A percentile compares a stretch with the other conserved stretches of the same genome.
These are phyloP conservation scores for Sorex fumeus DNA, from an alignment of 2,113 vertebrate species.

Conservation along the genomic window DNA sequence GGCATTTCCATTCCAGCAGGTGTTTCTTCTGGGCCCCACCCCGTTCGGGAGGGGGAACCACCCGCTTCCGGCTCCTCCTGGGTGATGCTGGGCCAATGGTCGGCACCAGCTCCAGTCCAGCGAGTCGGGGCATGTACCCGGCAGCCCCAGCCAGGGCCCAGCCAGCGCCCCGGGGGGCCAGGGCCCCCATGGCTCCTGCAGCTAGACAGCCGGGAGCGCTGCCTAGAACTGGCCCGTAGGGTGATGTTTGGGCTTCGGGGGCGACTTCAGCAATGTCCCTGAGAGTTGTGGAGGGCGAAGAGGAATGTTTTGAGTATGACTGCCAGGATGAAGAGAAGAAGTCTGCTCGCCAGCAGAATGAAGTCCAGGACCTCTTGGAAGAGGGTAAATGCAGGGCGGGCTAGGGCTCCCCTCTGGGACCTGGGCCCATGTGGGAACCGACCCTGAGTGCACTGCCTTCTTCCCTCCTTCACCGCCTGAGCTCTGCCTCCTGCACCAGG, in stretches of 20 bases:
- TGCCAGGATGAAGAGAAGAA: slow-evolving; percentile 79
- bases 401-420: too few relatives aligned
- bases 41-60: neutral
- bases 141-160: slow-evolving; percentile 79
- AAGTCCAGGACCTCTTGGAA: slow-evolving; percentile 87
- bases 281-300: slow-evolving; percentile 67
- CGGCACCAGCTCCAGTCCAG: neutral
- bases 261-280: slow-evolving; percentile 88
- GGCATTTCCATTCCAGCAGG: neutral
- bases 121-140: slow-evolving; percentile 81
- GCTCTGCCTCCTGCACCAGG: neutral
- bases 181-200: slow-evolving; percentile 48
- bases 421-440: too few relatives aligned
- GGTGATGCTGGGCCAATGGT: slow-evolving; percentile 28
- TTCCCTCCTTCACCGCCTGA: neutral
- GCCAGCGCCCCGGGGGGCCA: slow-evolving; percentile 67
- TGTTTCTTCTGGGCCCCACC: neutral
- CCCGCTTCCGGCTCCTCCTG: neutral
- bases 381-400: slow-evolving; percentile 89
- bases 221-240: slow-evolving; percentile 49
- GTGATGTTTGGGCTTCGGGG: slow-evolving; percentile 61
- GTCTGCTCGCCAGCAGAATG: neutral
- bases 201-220: slow-evolving; percentile 70
- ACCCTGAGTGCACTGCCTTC: too few relatives aligned
- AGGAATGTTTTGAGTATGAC: slow-evolving; percentile 90